These are phyloP conservation scores for Desmodus rotundus DNA, from an alignment of 2,113 vertebrate genomes.

Conservation along the genomic window DNA sequence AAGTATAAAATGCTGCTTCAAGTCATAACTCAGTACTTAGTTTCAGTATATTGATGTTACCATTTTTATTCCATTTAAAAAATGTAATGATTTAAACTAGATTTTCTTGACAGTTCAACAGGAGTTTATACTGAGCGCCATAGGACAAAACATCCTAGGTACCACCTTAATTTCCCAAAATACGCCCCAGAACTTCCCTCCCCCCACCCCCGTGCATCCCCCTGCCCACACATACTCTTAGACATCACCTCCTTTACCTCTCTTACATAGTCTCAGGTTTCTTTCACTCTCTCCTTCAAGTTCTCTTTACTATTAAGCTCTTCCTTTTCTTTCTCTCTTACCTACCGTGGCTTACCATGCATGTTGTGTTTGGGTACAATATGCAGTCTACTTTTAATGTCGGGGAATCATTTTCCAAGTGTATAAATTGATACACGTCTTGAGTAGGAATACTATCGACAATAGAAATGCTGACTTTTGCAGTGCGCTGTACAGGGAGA, in stretches of 20 bases:
- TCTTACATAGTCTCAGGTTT: not conserved
- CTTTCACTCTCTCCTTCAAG: not conserved
- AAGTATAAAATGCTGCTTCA: not conserved
- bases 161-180: not conserved
- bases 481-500: not conserved
- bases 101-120: not conserved
- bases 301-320: not conserved
- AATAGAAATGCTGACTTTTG: conserved; percentile 57
- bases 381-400: conserved; percentile 13
- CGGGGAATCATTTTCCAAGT: conserved; percentile 34
- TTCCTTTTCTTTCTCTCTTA: not conserved
- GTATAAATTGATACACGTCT: conserved; percentile 15
- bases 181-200: not conserved
- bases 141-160: not conserved
- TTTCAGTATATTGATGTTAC: not conserved
- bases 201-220: too few relatives aligned
- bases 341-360: not conserved
- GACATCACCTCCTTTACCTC: not conserved
- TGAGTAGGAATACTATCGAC: not conserved
- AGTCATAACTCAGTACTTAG: not conserved
- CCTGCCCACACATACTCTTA: accelerated
- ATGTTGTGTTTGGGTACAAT: not conserved
- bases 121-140: not conserved
- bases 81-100: not conserved
- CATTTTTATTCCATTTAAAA: not conserved